Evolutionary conservation across 2,888 invertebrate species (phyloP), one percentile per base, ranked within the genome.

Genomic region (Archaeoteleia sp.): DNA sequence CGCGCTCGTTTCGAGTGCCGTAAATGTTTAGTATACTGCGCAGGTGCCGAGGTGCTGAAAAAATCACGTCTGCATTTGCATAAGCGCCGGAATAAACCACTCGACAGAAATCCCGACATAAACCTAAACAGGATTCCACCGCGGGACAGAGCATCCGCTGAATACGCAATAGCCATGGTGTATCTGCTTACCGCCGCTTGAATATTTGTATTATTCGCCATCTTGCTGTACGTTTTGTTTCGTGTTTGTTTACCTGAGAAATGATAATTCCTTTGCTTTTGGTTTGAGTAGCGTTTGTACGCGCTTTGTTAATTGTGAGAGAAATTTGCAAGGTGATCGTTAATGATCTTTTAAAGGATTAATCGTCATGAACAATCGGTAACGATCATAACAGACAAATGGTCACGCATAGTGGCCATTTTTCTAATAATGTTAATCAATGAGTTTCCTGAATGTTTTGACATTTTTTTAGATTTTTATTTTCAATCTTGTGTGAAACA

Each of bases 11-110:
- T 60, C 72, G 69, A 74, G 71, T 69, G 75, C 77, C 71, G 78
- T 76, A 76, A 82, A 80, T 81, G 78, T 75, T 73, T 75, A 73
- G 78, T 74, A 73, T 73, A 74, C 74, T 70, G 73, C 75, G 75
- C 80, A 77, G 77, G 77, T 78, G 77, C 71, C 49, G 75, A 75
- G 74, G 82, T 80, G 80, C 71, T 77, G 81, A 83, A 80, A 82
- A 84, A 83, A 83, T 84, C 84, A 84, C 83, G 84, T 84, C 82
- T 76, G 78, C 81, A 85, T 84, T 84, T 83, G 82, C 84, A 84
- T 84, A 84, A 85, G 83, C 84, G 83, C 78, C 81, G 82, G 82
- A 81, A 84, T 84, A 84, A 84, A 84, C 80, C 84, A 84, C 84
- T 82, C 82, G 82, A 77, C 82, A 77, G 79, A 80, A 82, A 83